A percentile compares a stretch with the other conserved stretches of the same genome.
Conservation (phyloP, 2,888 invertebrate genomes). For the Scaptodrosophila latifasciaeformis region DNA sequence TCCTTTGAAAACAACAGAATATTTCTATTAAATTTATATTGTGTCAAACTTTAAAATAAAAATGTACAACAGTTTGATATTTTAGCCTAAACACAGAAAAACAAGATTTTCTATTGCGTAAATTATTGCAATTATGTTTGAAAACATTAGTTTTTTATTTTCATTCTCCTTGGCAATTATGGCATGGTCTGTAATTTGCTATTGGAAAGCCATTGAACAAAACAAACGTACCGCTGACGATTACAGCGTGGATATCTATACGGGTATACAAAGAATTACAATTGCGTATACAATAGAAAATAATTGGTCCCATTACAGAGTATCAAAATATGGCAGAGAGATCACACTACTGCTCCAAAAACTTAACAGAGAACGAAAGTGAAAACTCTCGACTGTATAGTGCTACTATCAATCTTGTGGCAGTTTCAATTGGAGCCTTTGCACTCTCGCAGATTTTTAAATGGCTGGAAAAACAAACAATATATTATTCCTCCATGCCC, state of each 20-base stretch:
- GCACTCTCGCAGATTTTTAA: conserved; percentile 25
- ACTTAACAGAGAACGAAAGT: background rate
- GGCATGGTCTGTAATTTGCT: conserved; percentile 46
- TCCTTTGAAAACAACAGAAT: background rate
- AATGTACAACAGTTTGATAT: too few relatives aligned
- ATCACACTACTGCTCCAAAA: conserved; percentile 7
- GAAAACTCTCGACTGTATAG: background rate
- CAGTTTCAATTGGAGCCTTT: conserved; percentile 25
- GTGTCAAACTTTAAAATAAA: too few relatives aligned
- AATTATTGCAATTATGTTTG: conserved; percentile 32
- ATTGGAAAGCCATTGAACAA: conserved; percentile 29
- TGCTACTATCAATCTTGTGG: conserved; percentile 24
- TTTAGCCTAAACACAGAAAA: too few relatives aligned
- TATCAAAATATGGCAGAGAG: conserved; percentile 1
- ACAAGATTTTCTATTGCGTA: too few relatives aligned
- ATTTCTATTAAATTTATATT: background rate
- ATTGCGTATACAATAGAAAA: too few relatives aligned
- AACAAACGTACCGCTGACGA: conserved; percentile 6
- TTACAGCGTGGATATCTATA: conserved; percentile 41
- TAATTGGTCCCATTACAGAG: conserved; percentile 31
- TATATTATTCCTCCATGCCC: background rate
- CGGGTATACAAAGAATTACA: conserved; percentile 27
- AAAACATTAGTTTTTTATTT: conserved; percentile 45
- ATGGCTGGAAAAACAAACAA: conserved; percentile 17
- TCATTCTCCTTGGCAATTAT: conserved; percentile 45